Evolutionary conservation across 2,888 invertebrate species (phyloP).

Genomic region (Ophion ellenae): DNA sequence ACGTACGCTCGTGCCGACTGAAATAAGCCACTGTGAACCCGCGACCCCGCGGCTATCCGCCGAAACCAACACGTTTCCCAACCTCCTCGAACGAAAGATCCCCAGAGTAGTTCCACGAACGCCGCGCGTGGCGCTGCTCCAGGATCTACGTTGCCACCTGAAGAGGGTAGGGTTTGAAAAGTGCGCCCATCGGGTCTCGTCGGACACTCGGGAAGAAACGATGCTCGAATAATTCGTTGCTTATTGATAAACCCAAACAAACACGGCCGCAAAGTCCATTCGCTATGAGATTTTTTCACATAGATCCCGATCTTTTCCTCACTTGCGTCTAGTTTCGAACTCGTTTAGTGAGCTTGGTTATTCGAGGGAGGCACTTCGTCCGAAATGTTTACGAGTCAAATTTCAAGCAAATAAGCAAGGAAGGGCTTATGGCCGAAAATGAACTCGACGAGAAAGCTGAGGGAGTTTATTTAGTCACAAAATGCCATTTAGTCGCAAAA

Average conservation of each 20-base stretch:
- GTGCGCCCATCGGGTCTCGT: neutral
- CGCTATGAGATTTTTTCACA: too few relatives aligned
- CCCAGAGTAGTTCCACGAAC: neutral
- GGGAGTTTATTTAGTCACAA: too few relatives aligned
- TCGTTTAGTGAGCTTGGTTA: too few relatives aligned
- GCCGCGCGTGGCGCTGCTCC: neutral
- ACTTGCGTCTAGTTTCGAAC: too few relatives aligned
- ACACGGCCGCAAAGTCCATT: too few relatives aligned
- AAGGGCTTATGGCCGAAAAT: too few relatives aligned
- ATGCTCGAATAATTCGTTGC: neutral
- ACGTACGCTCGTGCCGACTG: conserved; percentile 6
- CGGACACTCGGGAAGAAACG: neutral
- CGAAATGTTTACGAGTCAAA: too few relatives aligned
- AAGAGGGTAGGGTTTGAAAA: neutral
- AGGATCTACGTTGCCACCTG: neutral
- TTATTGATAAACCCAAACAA: neutral
- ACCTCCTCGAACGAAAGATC: neutral
- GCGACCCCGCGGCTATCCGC: neutral
- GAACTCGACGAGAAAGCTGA: too few relatives aligned
- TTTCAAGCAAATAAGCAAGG: too few relatives aligned
- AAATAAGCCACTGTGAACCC: conserved; percentile 2
- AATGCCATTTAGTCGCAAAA: too few relatives aligned
- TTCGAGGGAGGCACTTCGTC: too few relatives aligned
- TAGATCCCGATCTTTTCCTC: too few relatives aligned
- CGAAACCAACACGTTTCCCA: conserved; percentile 3